Conservation (phyloP, 2,888 invertebrate genomes). For the Lumbricus terrestris region DNA sequence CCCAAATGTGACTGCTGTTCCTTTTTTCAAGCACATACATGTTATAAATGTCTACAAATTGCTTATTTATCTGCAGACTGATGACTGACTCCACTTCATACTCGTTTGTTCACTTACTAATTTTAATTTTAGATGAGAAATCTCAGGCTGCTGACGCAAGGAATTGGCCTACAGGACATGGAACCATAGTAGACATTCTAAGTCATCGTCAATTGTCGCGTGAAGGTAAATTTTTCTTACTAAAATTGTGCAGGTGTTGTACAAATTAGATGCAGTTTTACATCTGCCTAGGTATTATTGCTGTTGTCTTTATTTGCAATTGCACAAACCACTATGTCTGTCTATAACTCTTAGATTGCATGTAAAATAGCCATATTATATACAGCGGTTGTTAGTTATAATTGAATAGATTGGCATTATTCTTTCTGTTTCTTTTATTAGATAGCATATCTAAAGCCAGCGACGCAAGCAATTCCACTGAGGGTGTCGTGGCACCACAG, state of each 20-base stretch:
- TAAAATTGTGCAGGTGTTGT: not conserved
- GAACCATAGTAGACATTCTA: not conserved
- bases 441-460: not conserved
- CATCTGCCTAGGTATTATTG: no score
- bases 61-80: no score
- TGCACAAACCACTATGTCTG: no score
- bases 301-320: no score
- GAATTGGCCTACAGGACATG: not conserved
- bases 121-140: not conserved
- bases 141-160: not conserved
- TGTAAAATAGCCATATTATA: no score
- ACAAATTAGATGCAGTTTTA: not conserved
- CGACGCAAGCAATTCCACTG: not conserved
- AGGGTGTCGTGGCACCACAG: not conserved
- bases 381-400: not conserved
- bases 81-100: not conserved
- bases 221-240: not conserved
- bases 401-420: not conserved
- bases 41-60: no score
- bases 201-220: slow-evolving; percentile 10
- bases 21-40: no score
- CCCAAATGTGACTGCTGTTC: no score
- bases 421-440: not conserved
- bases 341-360: no score
- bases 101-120: not conserved